Conservation (phyloP, 2,113 vertebrate genomes). For the Gavialis gangeticus region DNA sequence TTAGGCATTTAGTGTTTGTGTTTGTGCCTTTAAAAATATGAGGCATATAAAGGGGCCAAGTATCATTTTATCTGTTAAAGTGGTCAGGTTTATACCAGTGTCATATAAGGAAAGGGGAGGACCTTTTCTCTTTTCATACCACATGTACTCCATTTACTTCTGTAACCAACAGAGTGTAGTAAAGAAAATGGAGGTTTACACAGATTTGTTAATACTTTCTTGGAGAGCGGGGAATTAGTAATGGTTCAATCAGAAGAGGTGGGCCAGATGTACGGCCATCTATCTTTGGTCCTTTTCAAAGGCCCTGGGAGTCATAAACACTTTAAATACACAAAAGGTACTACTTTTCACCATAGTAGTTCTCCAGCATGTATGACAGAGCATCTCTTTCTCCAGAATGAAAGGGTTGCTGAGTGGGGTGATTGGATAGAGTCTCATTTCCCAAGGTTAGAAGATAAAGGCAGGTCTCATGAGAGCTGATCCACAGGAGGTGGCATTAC, state of each 20-base stretch:
- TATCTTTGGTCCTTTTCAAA: background rate
- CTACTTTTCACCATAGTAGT: background rate
- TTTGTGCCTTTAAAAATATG: background rate
- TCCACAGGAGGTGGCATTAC: background rate
- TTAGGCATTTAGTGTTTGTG: background rate
- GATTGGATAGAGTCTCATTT: background rate
- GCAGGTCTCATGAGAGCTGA: background rate
- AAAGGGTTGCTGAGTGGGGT: background rate
- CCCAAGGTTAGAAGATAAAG: background rate
- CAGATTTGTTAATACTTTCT: background rate
- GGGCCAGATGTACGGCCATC: background rate
- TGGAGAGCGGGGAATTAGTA: rapidly evolving
- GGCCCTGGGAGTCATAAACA: background rate
- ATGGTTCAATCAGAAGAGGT: background rate
- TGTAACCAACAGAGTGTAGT: background rate
- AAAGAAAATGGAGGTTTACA: background rate
- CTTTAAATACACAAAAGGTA: background rate
- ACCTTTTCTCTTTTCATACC: background rate
- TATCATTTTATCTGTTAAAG: background rate
- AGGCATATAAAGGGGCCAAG: background rate
- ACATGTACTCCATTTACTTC: background rate
- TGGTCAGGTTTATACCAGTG: background rate
- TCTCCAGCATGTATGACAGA: background rate
- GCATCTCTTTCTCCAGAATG: background rate
- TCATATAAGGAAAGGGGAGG: background rate